Conservation (phyloP, 1,140 invertebrate genomes). For the Drosophila willistoni region DNA sequence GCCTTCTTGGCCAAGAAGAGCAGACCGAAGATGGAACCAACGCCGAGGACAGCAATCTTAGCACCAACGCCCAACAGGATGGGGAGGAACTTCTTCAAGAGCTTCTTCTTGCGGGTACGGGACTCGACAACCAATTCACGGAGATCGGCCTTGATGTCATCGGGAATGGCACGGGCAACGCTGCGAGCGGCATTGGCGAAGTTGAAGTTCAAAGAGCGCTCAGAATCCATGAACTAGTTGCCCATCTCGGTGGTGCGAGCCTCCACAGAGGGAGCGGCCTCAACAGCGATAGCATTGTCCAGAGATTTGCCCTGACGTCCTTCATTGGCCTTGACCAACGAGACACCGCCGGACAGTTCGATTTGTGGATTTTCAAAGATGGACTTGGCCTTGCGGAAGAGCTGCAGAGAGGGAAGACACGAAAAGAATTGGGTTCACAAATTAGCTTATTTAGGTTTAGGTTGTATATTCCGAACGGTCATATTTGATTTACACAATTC, state of each 20-base stretch:
- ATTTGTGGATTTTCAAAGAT: constrained; percentile 86
- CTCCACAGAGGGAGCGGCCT: constrained; percentile 84
- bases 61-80: constrained; percentile 86
- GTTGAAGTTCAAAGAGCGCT: constrained; percentile 85
- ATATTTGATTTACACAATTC: background rate
- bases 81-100: constrained; percentile 85
- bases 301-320: constrained; percentile 82
- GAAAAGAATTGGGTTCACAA: constrained; percentile 37
- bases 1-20: constrained; percentile 88
- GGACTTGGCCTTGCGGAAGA: constrained; percentile 86
- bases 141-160: constrained; percentile 85
- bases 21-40: constrained; percentile 85
- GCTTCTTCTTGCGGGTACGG: constrained; percentile 87
- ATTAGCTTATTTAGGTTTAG: constrained; percentile 34
- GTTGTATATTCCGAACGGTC: background rate
- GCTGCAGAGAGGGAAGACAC: constrained; percentile 61
- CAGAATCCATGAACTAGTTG: constrained; percentile 85
- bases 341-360: constrained; percentile 85
- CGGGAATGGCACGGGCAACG: constrained; percentile 83
- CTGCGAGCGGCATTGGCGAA: constrained; percentile 85
- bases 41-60: constrained; percentile 85
- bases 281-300: constrained; percentile 82
- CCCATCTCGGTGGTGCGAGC: constrained; percentile 86
- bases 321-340: constrained; percentile 84
- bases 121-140: constrained; percentile 86